A percentile compares a stretch with the other conserved stretches of the same genome.
phyloP scores from a whole-genome alignment of 2,113 vertebrate genomes.

The Dryoscopus gambensis region DNA sequence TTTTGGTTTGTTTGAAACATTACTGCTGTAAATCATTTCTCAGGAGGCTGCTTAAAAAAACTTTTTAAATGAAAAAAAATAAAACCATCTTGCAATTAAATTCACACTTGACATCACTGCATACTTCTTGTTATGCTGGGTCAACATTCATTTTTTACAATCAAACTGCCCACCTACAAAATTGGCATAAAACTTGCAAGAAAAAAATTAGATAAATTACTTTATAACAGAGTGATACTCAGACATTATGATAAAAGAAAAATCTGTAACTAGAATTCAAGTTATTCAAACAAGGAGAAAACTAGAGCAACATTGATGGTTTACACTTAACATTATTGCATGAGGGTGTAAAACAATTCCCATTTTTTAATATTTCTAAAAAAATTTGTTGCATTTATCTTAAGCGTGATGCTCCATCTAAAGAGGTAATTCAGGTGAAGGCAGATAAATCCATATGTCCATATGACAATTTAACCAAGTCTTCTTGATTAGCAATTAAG shows the following conservation, averaged over 20 bases:
- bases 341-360: background rate
- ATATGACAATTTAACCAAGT: background rate
- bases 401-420: background rate
- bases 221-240: background rate
- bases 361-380: background rate
- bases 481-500: background rate
- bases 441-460: background rate
- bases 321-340: background rate
- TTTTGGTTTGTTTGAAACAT: background rate
- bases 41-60: background rate
- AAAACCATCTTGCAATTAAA: background rate
- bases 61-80: background rate
- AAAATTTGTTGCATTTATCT: background rate
- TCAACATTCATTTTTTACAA: background rate
- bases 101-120: background rate
- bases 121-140: background rate
- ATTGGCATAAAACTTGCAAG: background rate
- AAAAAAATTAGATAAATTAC: background rate
- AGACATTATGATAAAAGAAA: background rate
- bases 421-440: background rate
- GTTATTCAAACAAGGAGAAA: background rate
- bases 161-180: background rate
- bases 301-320: background rate
- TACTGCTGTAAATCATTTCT: background rate
- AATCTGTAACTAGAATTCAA: background rate